Evolutionary conservation across 1,140 invertebrate species (phyloP).

Genomic region (Andrena cerasifolii): DNA sequence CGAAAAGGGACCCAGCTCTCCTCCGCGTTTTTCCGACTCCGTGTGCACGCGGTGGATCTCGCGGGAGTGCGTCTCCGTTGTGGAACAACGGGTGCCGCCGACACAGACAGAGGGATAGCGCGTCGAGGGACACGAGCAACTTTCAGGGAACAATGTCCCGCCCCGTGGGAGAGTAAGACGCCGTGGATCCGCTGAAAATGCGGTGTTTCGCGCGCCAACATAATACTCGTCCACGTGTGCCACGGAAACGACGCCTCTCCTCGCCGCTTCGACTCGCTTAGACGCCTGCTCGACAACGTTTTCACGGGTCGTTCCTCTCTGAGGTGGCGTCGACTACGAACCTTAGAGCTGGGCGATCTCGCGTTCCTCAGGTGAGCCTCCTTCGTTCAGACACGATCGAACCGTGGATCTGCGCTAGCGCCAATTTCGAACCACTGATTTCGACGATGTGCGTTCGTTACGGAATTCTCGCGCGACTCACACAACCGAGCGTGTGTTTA

Average conservation of each 20-base stretch:
- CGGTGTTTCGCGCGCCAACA: slow-evolving; percentile 31
- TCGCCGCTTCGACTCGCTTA: slow-evolving; percentile 15
- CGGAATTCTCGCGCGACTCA: too few relatives aligned
- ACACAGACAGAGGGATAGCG: too few relatives aligned
- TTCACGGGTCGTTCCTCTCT: neutral
- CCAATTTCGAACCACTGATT: too few relatives aligned
- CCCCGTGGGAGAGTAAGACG: slow-evolving; percentile 30
- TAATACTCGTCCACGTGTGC: slow-evolving; percentile 50
- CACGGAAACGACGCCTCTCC: slow-evolving; percentile 10
- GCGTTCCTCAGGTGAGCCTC: neutral
- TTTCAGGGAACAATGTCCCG: slow-evolving; percentile 30
- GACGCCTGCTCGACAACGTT: neutral
- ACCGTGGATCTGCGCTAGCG: too few relatives aligned
- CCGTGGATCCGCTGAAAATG: slow-evolving; percentile 41
- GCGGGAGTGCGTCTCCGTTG: slow-evolving; percentile 18
- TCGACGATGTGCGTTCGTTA: too few relatives aligned
- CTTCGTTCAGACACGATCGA: too few relatives aligned
- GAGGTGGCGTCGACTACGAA: slow-evolving; percentile 1
- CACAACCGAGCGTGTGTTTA: neutral
- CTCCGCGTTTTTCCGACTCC: neutral
- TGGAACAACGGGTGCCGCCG: slow-evolving; percentile 24
- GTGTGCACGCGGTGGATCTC: slow-evolving; percentile 14
- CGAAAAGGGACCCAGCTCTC: neutral
- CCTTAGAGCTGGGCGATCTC: neutral
- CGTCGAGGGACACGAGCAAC: neutral